These are phyloP conservation scores for Eulacestoma nigropectus DNA, from an alignment of 2,113 vertebrate genomes.

Conservation along the genomic window DNA sequence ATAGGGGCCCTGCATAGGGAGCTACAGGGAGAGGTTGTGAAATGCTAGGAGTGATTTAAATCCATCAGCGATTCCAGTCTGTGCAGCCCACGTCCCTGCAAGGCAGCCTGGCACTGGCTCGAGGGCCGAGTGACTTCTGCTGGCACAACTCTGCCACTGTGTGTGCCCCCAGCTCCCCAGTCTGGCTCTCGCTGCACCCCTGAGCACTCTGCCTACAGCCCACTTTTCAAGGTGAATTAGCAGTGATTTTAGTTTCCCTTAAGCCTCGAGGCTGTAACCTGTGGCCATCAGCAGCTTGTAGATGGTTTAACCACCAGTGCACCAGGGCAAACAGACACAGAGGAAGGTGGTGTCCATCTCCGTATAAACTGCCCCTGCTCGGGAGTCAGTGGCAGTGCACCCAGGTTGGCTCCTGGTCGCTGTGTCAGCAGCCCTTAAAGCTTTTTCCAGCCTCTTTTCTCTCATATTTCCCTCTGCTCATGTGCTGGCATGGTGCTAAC, in stretches of 20 bases:
- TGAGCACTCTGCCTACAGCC: not conserved
- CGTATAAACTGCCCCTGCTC: not conserved
- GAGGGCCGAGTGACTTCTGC: not conserved
- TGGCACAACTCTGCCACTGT: not conserved
- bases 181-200: not conserved
- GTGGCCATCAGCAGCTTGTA: not conserved
- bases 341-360: not conserved
- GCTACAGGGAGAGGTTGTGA: not conserved
- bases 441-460: not conserved
- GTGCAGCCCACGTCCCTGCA: not conserved
- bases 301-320: fast-evolving
- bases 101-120: fast-evolving
- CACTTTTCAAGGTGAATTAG: not conserved
- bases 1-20: not conserved
- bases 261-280: not conserved
- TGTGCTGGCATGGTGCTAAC: not conserved
- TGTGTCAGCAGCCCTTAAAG: not conserved
- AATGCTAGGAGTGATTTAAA: not conserved
- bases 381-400: not conserved
- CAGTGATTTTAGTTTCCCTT: not conserved
- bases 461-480: not conserved
- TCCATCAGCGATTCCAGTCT: not conserved
- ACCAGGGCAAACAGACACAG: not conserved
- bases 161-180: fast-evolving
- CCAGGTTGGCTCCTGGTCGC: fast-evolving